A percentile compares a stretch with the other conserved stretches of the same genome.
phyloP scores from a whole-genome alignment of 2,113 vertebrate species.

The Fregetta grallaria region DNA sequence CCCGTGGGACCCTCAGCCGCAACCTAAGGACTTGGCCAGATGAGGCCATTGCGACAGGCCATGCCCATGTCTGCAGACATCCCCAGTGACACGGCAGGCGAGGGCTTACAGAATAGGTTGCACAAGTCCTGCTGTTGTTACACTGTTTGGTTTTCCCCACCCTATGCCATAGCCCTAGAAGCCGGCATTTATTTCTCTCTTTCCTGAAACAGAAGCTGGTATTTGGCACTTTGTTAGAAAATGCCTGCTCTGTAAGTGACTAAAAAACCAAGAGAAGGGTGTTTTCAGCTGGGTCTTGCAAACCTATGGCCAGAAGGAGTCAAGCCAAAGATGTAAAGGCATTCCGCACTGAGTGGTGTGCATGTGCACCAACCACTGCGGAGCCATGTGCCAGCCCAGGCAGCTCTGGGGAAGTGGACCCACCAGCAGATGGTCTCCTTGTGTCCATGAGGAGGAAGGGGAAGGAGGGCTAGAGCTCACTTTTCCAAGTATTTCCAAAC shows the following conservation, averaged over 20 bases:
- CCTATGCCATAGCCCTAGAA: background rate
- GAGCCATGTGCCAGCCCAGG: background rate
- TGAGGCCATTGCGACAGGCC: background rate
- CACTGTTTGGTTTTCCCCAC: background rate
- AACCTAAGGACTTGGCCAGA: background rate
- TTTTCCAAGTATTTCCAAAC: background rate
- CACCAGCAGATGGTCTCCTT: background rate
- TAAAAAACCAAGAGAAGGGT: background rate
- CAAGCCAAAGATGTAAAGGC: background rate
- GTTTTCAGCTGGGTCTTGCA: background rate
- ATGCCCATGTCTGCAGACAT: fast-evolving
- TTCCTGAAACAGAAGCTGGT: background rate
- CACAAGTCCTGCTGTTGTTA: background rate
- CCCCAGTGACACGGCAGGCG: fast-evolving
- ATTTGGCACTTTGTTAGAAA: background rate
- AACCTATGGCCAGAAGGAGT: background rate
- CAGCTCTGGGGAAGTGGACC: background rate
- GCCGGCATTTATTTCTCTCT: background rate
- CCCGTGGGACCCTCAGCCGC: fast-evolving
- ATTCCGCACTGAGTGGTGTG: background rate
- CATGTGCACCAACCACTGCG: fast-evolving
- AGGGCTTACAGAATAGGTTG: background rate
- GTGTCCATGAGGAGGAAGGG: background rate
- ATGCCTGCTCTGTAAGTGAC: background rate
- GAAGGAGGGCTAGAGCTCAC: background rate